phyloP scores from a whole-genome alignment of 1,140 invertebrate species.

The Penaeus chinensis region DNA sequence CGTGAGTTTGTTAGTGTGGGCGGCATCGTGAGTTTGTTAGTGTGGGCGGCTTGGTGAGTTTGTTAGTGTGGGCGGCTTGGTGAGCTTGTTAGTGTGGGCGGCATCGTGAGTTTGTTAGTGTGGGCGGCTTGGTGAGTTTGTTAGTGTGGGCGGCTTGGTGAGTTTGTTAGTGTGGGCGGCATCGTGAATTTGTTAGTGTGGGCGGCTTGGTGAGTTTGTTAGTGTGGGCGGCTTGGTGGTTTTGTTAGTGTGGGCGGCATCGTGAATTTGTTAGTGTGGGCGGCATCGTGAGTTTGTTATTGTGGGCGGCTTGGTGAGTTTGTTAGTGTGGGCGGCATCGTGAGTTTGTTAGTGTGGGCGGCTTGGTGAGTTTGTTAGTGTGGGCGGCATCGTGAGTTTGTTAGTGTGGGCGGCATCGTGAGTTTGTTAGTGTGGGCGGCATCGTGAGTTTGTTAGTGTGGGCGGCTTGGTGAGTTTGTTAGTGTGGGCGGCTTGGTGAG shows the following conservation, averaged over 20 bases:
- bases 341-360: too few relatives aligned
- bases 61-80: constrained; percentile 2
- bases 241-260: too few relatives aligned
- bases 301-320: constrained; percentile 60
- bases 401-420: constrained; percentile 60
- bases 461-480: constrained; percentile 61
- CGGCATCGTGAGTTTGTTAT: constrained; percentile 62
- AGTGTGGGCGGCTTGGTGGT: constrained; percentile 60
- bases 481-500: constrained; percentile 61
- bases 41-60: constrained; percentile 60
- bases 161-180: too few relatives aligned
- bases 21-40: constrained; percentile 62
- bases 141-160: constrained; percentile 61
- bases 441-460: constrained; percentile 62
- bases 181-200: too few relatives aligned
- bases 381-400: too few relatives aligned
- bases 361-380: constrained; percentile 64
- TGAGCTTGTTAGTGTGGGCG: too few relatives aligned
- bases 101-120: too few relatives aligned
- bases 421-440: background rate
- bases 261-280: too few relatives aligned
- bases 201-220: constrained; percentile 61
- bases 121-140: constrained; percentile 60
- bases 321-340: too few relatives aligned
- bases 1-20: too few relatives aligned